phyloP scores from a whole-genome alignment of 2,113 vertebrate genomes.

The Cynopterus brachyotis region DNA sequence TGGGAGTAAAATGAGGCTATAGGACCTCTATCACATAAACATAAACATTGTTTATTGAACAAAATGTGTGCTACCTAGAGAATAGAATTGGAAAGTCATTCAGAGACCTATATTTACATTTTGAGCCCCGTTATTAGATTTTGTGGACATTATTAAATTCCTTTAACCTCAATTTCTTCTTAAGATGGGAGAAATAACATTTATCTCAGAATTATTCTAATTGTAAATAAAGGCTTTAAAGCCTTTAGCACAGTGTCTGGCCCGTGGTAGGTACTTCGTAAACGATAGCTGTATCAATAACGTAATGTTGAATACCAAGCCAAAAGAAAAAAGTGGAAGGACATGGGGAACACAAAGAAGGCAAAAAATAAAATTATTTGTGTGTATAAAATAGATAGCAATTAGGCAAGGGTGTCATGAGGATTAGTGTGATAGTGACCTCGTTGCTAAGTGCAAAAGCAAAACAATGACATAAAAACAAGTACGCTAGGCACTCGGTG shows the following conservation, averaged over 20 bases:
- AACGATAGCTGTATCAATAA: background rate
- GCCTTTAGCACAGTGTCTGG: background rate
- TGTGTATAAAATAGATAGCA: background rate
- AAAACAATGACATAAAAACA: conserved; percentile 68
- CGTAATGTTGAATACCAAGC: background rate
- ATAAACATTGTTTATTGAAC: background rate
- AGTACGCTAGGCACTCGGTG: conserved; percentile 22
- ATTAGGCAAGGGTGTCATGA: conserved; percentile 49
- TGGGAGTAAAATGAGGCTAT: background rate
- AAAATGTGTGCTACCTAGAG: background rate
- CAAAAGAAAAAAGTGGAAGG: background rate
- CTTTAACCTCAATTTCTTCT: background rate
- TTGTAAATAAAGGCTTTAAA: conserved; percentile 23
- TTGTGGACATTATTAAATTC: background rate
- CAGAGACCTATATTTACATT: background rate
- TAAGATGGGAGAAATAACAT: background rate
- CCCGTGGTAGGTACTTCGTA: background rate
- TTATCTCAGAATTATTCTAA: background rate
- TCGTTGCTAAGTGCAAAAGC: conserved; percentile 75
- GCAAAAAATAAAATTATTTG: background rate
- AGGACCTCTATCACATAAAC: background rate
- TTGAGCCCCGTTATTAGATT: background rate
- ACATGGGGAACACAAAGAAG: background rate
- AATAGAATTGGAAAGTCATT: background rate
- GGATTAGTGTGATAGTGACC: conserved; percentile 59